Evolutionary conservation across 2,113 vertebrate genomes (phyloP).

Genomic region (Paedocypris sp.): DNA sequence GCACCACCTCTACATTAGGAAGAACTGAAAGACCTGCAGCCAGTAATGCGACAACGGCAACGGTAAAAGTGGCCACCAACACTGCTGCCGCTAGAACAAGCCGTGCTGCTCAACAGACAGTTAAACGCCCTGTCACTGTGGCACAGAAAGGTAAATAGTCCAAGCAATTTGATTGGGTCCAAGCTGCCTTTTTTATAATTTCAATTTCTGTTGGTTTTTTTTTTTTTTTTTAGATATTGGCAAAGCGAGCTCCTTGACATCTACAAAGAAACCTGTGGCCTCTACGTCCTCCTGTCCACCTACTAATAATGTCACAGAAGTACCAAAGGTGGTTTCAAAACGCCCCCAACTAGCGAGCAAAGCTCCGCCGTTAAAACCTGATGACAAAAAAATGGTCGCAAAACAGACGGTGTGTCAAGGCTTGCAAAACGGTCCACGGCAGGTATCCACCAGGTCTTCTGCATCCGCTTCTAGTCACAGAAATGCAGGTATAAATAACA

Average conservation of each 20-base stretch:
- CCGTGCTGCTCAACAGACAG: conserved; percentile 35
- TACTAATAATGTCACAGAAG: conserved; percentile 40
- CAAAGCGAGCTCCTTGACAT: conserved; percentile 32
- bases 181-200: too few relatives aligned
- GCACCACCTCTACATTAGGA: conserved; percentile 14
- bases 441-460: conserved; percentile 27
- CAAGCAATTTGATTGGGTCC: too few relatives aligned
- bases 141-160: conserved; percentile 64
- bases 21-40: conserved; percentile 34
- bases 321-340: conserved; percentile 42
- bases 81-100: conserved; percentile 46
- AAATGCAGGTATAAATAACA: conserved; percentile 20
- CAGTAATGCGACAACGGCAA: conserved; percentile 39
- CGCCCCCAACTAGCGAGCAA: conserved; percentile 27
- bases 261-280: conserved; percentile 42
- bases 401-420: conserved; percentile 35
- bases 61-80: conserved; percentile 31
- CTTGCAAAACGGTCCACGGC: conserved; percentile 20
- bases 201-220: too few relatives aligned
- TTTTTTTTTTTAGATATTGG: conserved; percentile 41
- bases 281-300: conserved; percentile 19
- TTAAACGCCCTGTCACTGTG: conserved; percentile 27
- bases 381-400: conserved; percentile 30
- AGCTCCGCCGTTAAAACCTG: conserved; percentile 35
- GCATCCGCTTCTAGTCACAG: conserved; percentile 39